Percentiles rank a stretch among this genome's conserved stretches.
Conservation (phyloP, 2,888 invertebrate genomes). For the Ecliptopera silaceata region DNA sequence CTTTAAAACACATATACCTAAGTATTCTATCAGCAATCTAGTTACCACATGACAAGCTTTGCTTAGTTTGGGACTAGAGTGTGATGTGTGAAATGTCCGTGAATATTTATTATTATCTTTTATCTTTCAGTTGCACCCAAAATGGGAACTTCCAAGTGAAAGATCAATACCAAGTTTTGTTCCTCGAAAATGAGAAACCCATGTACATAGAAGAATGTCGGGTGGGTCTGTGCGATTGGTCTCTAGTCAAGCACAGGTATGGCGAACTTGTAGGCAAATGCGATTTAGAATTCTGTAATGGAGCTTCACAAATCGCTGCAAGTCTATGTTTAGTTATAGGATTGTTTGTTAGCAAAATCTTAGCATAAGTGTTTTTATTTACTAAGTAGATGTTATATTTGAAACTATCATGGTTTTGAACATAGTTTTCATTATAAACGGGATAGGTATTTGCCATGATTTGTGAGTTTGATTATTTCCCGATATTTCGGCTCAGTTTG, state of each 20-base stretch:
- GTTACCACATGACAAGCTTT: too few relatives aligned
- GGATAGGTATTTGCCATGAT: too few relatives aligned
- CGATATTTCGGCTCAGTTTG: too few relatives aligned
- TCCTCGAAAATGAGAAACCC: conserved; percentile 88
- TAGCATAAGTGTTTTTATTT: conserved; percentile 14
- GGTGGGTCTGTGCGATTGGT: conserved; percentile 91
- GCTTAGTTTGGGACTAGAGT: too few relatives aligned
- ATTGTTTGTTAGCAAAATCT: conserved; percentile 30
- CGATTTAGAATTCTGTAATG: conserved; percentile 81
- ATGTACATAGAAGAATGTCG: conserved; percentile 87
- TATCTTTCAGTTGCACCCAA: conserved; percentile 77
- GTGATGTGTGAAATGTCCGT: too few relatives aligned
- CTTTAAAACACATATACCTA: too few relatives aligned
- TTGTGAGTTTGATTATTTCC: too few relatives aligned
- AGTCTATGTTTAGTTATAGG: conserved; percentile 41
- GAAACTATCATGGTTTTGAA: too few relatives aligned
- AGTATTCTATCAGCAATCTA: too few relatives aligned
- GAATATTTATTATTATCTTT: too few relatives aligned
- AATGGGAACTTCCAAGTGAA: conserved; percentile 71
- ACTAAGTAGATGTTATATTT: too few relatives aligned
- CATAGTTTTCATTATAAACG: too few relatives aligned
- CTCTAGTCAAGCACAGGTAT: conserved; percentile 84
- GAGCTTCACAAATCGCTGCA: conserved; percentile 43
- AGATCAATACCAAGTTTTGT: conserved; percentile 79
- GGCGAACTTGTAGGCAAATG: conserved; percentile 81